phyloP scores from a whole-genome alignment of 2,888 invertebrate genomes.

The Spialia ferax region DNA sequence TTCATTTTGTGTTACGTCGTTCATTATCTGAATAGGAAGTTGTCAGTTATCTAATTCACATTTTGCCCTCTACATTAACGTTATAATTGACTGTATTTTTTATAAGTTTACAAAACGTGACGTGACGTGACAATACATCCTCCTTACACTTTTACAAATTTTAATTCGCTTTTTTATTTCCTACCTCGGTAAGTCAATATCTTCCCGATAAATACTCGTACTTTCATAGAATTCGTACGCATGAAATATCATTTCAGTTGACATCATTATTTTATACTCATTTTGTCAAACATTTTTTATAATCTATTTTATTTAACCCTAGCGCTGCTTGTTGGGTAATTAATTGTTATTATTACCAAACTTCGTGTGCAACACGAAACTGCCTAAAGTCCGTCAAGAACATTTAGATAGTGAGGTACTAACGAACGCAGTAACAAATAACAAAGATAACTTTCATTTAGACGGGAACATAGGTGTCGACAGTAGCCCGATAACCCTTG shows the following conservation, averaged over 20 bases:
- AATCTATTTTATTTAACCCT: no score
- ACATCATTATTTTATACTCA: no score
- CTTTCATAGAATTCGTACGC: no score
- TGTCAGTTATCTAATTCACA: conserved; percentile 69
- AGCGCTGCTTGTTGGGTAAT: background rate
- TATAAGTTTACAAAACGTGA: no score
- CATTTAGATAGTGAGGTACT: conserved; percentile 34
- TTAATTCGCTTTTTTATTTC: no score
- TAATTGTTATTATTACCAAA: background rate
- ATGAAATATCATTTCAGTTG: no score
- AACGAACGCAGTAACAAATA: conserved; percentile 42
- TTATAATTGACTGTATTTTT: no score
- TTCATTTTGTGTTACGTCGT: conserved; percentile 32
- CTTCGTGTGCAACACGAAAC: conserved; percentile 16
- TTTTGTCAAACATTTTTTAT: no score
- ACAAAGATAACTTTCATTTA: conserved; percentile 52
- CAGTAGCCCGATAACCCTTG: conserved; percentile 50
- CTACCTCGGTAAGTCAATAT: background rate
- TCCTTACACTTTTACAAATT: background rate
- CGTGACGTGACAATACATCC: no score
- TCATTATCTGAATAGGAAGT: conserved; percentile 76
- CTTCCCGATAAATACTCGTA: background rate
- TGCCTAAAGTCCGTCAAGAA: conserved; percentile 31
- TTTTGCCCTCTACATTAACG: conserved; percentile 54
- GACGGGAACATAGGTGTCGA: conserved; percentile 49